Evolutionary conservation across 2,888 invertebrate genomes (phyloP).

Genomic region (Odontocolon sp.): DNA sequence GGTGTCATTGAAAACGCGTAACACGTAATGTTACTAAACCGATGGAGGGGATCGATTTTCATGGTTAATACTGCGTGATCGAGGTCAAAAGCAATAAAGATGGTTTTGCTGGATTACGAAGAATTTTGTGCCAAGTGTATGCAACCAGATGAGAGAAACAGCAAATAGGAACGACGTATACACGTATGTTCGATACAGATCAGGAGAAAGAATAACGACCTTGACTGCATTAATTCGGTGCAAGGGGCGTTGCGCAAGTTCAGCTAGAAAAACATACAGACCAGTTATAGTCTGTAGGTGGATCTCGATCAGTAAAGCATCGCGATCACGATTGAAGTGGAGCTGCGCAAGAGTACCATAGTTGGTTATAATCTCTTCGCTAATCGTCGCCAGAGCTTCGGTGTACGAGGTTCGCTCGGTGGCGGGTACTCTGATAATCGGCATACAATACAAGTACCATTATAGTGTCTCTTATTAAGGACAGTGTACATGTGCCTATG

Average conservation of each 20-base stretch:
- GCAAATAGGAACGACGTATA: background rate
- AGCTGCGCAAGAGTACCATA: slow-evolving; percentile 3
- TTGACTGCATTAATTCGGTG: slow-evolving; percentile 64
- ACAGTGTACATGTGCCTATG: no score
- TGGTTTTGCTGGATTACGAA: background rate
- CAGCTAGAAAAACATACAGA: background rate
- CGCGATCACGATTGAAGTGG: background rate
- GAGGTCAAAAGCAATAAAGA: no score
- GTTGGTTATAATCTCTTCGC: slow-evolving; percentile 32
- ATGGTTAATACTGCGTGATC: no score
- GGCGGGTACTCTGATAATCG: background rate
- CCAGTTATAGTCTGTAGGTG: slow-evolving; percentile 14
- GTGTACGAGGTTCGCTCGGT: background rate
- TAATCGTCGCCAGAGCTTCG: slow-evolving; percentile 7
- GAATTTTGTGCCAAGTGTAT: slow-evolving; percentile 11
- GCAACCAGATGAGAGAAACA: background rate
- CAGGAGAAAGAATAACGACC: slow-evolving; percentile 34
- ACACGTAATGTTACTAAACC: no score
- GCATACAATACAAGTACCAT: no score
- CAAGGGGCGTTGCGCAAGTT: slow-evolving; percentile 52
- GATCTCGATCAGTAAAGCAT: slow-evolving; percentile 19
- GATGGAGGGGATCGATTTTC: no score
- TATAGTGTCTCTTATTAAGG: no score
- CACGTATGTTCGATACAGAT: slow-evolving; percentile 13
- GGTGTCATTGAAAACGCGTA: background rate